Conservation (phyloP, 1,140 invertebrate genomes). For the Whitmania pigra region DNA sequence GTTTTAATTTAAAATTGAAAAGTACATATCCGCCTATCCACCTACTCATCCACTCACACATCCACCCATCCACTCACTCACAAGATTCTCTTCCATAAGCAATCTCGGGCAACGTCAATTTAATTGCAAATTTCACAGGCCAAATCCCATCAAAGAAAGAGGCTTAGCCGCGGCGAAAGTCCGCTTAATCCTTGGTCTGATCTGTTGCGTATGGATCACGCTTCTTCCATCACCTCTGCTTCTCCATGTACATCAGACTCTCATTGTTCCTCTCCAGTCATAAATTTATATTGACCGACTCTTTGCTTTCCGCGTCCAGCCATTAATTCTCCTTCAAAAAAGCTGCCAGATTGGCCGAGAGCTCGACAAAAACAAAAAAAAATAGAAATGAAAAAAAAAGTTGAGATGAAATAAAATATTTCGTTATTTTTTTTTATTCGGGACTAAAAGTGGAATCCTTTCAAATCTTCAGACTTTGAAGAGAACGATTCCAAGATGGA, state of each 20-base stretch:
- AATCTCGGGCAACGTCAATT: constrained; percentile 16
- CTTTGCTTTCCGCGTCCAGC: too few relatives aligned
- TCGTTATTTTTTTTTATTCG: too few relatives aligned
- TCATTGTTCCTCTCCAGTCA: too few relatives aligned
- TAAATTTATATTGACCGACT: too few relatives aligned
- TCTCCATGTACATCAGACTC: not conserved
- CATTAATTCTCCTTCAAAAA: too few relatives aligned
- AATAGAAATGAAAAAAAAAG: too few relatives aligned
- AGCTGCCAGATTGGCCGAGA: too few relatives aligned
- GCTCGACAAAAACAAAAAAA: too few relatives aligned
- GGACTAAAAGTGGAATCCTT: too few relatives aligned
- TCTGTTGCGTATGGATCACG: constrained; percentile 15
- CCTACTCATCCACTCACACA: not conserved
- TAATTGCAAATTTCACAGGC: constrained; percentile 22
- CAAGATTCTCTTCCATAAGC: not conserved
- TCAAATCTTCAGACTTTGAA: too few relatives aligned
- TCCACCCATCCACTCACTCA: not conserved
- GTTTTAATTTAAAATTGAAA: not conserved
- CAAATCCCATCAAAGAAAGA: constrained; percentile 22
- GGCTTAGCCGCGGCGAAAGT: constrained; percentile 17
- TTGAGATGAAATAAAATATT: too few relatives aligned
- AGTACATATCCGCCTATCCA: not conserved
- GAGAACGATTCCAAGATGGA: too few relatives aligned
- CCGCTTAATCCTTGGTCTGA: constrained; percentile 17
- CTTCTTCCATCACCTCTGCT: constrained; percentile 3